Evolutionary conservation across 2,888 invertebrate species (phyloP).

Genomic region (Stenolophus ochropezus): DNA sequence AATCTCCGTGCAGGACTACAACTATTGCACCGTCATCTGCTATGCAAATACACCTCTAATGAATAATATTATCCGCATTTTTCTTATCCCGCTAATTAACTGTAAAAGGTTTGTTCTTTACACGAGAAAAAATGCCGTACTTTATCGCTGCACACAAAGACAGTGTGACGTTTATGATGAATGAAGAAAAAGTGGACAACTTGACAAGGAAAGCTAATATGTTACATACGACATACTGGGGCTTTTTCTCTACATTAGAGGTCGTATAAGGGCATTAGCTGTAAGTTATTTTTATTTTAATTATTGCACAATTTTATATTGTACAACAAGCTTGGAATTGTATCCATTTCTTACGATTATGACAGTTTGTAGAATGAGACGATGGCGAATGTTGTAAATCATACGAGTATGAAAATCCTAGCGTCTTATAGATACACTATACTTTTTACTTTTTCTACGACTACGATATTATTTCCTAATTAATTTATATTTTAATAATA

Average conservation of each 20-base stretch:
- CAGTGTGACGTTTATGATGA: not conserved
- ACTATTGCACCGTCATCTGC: conserved; percentile 12
- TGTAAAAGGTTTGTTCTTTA: not conserved
- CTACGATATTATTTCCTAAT: no score
- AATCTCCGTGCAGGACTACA: not conserved
- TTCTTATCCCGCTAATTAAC: not conserved
- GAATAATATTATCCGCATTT: conserved; percentile 29
- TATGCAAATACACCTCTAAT: not conserved
- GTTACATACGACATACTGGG: not conserved
- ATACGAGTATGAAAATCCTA: no score
- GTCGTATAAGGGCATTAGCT: no score
- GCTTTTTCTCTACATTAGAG: not conserved
- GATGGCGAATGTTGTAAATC: no score
- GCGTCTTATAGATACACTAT: no score
- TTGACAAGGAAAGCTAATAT: not conserved
- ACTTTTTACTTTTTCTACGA: no score
- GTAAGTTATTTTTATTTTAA: no score
- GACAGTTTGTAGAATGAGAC: no score
- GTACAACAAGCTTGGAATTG: no score
- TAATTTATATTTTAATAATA: no score
- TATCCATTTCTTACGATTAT: no score
- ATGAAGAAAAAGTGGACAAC: not conserved
- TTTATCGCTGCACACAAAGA: not conserved
- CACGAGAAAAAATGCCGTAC: not conserved
- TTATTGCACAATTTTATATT: no score